phyloP scores from a whole-genome alignment of 2,888 invertebrate genomes.

The Drosophila emarginata region DNA sequence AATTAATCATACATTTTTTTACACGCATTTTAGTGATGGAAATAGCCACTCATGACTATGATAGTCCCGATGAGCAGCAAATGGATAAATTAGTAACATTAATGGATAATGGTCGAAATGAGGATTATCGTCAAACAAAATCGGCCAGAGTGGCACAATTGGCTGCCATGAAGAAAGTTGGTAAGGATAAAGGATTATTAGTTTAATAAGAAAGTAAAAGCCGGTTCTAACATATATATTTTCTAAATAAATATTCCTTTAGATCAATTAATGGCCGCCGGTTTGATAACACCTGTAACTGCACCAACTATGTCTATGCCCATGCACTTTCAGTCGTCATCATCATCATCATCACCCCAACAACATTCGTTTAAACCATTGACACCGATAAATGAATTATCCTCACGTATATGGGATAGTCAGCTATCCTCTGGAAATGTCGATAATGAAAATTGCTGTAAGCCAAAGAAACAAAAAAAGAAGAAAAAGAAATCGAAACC shows the following conservation, averaged over 20 bases:
- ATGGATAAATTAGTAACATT: slow-evolving; percentile 84
- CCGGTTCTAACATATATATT: too few species aligned
- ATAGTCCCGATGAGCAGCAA: slow-evolving; percentile 82
- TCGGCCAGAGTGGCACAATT: slow-evolving; percentile 79
- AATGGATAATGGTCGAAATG: slow-evolving; percentile 86
- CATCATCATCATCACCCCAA: background rate
- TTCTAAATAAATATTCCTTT: too few species aligned
- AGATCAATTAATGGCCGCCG: slow-evolving; percentile 84
- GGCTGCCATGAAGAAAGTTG: slow-evolving; percentile 80
- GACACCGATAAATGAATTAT: slow-evolving; percentile 72
- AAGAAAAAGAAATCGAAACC: slow-evolving; percentile 60
- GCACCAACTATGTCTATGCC: slow-evolving; percentile 78
- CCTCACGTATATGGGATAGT: slow-evolving; percentile 69
- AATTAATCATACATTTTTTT: background rate
- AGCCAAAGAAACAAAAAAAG: slow-evolving; percentile 65
- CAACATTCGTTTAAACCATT: slow-evolving; percentile 49
- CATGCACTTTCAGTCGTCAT: background rate
- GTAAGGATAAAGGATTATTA: slow-evolving; percentile 68
- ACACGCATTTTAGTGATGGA: slow-evolving; percentile 86
- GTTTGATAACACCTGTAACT: slow-evolving; percentile 84
- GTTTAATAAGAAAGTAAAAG: too few species aligned
- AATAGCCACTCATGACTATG: slow-evolving; percentile 91
- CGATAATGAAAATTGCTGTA: slow-evolving; percentile 53
- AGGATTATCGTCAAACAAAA: slow-evolving; percentile 84
- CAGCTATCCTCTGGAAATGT: slow-evolving; percentile 36